Conservation (phyloP, 1,140 invertebrate species). For the Heliconius eleuchia region DNA sequence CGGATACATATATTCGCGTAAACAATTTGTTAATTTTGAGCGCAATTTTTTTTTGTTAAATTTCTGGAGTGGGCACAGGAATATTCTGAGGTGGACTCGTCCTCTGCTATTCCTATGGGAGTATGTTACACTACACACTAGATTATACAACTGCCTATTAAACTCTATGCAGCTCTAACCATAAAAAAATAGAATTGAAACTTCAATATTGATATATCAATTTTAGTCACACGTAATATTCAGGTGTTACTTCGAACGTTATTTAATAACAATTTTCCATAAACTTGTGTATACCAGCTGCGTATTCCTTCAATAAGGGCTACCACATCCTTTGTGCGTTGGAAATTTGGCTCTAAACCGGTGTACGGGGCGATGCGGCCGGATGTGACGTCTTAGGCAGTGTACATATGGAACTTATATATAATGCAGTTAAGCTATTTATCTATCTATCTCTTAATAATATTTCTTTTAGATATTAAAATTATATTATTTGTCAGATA, state of each 20-base stretch:
- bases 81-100: no score
- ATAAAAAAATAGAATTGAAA: background rate
- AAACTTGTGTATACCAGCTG: constrained; percentile 39
- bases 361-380: constrained; percentile 32
- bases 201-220: background rate
- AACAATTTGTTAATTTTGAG: no score
- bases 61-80: no score
- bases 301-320: constrained; percentile 21
- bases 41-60: no score
- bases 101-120: no score
- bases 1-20: no score
- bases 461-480: no score
- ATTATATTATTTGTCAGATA: no score
- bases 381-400: constrained; percentile 34
- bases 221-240: background rate
- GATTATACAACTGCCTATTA: no score
- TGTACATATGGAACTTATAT: background rate
- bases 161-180: background rate
- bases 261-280: constrained; percentile 14
- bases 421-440: background rate
- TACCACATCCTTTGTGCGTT: constrained; percentile 51
- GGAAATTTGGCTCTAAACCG: constrained; percentile 43
- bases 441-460: no score
- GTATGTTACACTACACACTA: no score
- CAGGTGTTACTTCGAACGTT: background rate